Base-by-base conservation (phyloP, 1,140 invertebrate genomes). In the Bacillus rossius region DNA sequence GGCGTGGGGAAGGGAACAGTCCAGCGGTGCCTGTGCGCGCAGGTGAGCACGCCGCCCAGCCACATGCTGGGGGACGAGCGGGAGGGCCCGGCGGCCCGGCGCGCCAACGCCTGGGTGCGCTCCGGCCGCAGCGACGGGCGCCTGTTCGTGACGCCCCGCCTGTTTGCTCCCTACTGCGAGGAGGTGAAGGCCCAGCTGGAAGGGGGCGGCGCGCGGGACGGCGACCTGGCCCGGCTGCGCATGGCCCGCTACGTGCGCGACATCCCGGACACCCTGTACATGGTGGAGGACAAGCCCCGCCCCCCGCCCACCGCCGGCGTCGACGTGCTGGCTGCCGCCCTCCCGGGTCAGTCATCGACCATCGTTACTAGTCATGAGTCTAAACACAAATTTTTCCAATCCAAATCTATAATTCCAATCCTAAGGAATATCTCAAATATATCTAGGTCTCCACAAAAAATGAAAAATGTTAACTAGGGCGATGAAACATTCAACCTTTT, bases 121-220 rank as follows among this genome's bases (percentile, higher is more conserved):
- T 82, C 84, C 20, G 82, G 83, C 13, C 85, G 43, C 16, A 74
- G 73, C 60, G 88, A 87, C 67, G 88, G 87, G 68, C 90, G 91
- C 42, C 76, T 92, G 23, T 93, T 88, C 74, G 84, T 92, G 0
- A 84, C 89, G 64, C 92, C 94, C 43, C 79, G 94, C 20, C 81
- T 95, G 26, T 98, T 96, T 73, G 87, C 91, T 79, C 94, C 94
- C 14, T 96, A 96, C 73, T 91, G 93, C 65, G 94, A 97, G 70
- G 94, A 96, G 79, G 85, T 92, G 1, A 95, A 95, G 81, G 80
- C 83, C 54, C 75, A 94, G 61, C 79, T 96, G 25, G 91, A 93
- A 69, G 90, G 93, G 72, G 87, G 91, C 67, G 79, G 89, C 69
- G 82, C 88, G 51, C 85, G 87, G 65, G 91, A 91, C 71, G 84